A percentile compares a stretch with the other conserved stretches of the same genome.
These are phyloP conservation scores for Neolamprologus longior DNA, from an alignment of 2,113 vertebrate species.

Conservation along the genomic window DNA sequence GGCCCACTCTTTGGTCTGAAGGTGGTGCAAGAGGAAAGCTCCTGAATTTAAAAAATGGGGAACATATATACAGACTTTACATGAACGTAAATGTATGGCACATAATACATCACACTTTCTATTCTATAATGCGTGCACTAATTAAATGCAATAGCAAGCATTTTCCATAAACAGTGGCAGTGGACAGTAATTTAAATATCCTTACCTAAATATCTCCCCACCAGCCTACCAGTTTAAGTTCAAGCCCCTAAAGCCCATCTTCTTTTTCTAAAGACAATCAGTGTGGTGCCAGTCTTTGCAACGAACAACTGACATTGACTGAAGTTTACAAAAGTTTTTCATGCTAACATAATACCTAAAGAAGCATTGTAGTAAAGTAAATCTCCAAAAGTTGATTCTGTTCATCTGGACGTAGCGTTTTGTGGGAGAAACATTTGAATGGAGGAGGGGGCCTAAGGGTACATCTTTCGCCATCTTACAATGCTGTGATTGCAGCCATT, in stretches of 20 bases:
- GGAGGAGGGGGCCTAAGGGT: not conserved
- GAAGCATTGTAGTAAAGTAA: not conserved
- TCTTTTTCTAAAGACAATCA: not conserved
- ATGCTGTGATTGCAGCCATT: not conserved
- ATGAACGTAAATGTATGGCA: not conserved
- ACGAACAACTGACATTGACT: not conserved
- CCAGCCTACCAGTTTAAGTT: not conserved
- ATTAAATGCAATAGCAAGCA: not conserved
- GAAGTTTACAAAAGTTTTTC: not conserved
- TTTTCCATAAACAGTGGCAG: not conserved
- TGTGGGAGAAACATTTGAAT: not conserved
- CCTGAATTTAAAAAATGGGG: not conserved
- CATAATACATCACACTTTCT: not conserved
- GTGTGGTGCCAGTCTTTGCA: not conserved
- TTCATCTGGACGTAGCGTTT: not conserved
- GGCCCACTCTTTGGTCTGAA: not conserved
- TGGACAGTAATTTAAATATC: not conserved
- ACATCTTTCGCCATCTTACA: rapidly evolving
- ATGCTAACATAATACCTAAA: not conserved
- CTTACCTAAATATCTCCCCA: not conserved
- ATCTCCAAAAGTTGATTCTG: not conserved
- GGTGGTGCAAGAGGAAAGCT: not conserved
- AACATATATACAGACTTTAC: not conserved
- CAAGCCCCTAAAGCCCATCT: not conserved
- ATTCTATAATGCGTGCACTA: not conserved